Conservation (phyloP, 2,113 vertebrate species). For the Siniperca chuatsi region DNA sequence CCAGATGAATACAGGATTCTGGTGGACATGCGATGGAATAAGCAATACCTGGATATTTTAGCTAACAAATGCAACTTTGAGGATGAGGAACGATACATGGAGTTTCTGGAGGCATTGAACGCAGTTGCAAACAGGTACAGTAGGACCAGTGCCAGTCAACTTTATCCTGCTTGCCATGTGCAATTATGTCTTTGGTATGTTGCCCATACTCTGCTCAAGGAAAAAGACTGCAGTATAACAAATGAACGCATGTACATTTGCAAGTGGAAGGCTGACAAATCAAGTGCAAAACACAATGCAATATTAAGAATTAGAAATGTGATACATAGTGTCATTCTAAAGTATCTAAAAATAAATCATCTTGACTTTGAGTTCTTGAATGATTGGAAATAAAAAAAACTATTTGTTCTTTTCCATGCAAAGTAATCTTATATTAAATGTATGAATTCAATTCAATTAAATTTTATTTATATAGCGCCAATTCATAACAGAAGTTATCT, state of each 20-base stretch:
- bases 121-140: constrained; percentile 91
- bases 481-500: too few relatives aligned
- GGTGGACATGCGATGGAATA: constrained; percentile 97
- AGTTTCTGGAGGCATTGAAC: constrained; percentile 90
- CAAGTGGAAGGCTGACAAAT: not conserved
- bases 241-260: not conserved
- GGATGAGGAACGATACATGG: constrained; percentile 87
- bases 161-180: not conserved
- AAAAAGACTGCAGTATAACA: not conserved
- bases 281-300: not conserved
- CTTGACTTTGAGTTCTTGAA: not conserved
- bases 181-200: not conserved
- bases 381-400: not conserved
- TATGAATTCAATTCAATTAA: too few relatives aligned
- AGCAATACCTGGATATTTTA: constrained; percentile 93
- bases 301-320: not conserved
- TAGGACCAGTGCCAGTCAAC: not conserved
- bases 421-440: not conserved
- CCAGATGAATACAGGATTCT: constrained; percentile 93
- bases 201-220: not conserved
- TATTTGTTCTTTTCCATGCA: not conserved
- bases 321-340: not conserved
- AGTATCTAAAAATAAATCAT: not conserved
- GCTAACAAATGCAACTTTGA: constrained; percentile 92
- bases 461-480: too few relatives aligned